Conservation (phyloP, 2,888 invertebrate genomes). For the Conops quadrifasciatus region DNA sequence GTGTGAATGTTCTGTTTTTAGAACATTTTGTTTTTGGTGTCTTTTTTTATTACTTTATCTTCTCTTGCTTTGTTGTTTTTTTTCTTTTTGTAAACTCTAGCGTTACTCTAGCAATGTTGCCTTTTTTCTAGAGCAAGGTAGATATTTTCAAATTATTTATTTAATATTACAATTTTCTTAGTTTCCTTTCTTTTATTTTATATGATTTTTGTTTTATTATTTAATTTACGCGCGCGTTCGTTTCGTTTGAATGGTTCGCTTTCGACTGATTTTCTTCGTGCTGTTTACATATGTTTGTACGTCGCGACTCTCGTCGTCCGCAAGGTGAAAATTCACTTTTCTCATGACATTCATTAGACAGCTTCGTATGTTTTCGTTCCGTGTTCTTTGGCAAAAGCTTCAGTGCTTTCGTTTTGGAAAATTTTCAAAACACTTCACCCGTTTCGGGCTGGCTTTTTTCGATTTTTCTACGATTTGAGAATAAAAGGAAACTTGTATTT, state of each 20-base stretch:
- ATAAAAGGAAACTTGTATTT: no score
- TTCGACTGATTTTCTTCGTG: constrained; percentile 57
- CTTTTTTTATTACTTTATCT: constrained; percentile 31
- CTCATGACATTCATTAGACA: background rate
- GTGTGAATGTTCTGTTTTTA: background rate
- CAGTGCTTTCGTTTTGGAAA: background rate
- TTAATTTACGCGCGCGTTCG: constrained; percentile 56
- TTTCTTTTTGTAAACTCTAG: background rate
- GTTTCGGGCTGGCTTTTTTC: no score
- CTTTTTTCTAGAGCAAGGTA: background rate
- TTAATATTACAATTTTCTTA: constrained; percentile 3
- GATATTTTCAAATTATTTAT: background rate
- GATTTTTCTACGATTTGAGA: no score
- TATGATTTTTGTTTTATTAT: constrained; percentile 9
- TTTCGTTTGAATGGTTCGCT: constrained; percentile 63
- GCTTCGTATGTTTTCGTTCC: constrained; percentile 20
- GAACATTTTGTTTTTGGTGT: constrained; percentile 35
- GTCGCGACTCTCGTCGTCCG: no score
- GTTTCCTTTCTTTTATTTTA: constrained; percentile 1
- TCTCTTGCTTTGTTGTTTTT: background rate
- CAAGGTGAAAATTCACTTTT: no score
- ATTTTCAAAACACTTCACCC: background rate
- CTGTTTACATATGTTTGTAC: constrained; percentile 9
- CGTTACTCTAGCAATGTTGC: background rate
- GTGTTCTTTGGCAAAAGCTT: constrained; percentile 14